A percentile compares a stretch with the other conserved stretches of the same genome.
Evolutionary conservation across 2,888 invertebrate species (phyloP).

Genomic region (Phania funesta): DNA sequence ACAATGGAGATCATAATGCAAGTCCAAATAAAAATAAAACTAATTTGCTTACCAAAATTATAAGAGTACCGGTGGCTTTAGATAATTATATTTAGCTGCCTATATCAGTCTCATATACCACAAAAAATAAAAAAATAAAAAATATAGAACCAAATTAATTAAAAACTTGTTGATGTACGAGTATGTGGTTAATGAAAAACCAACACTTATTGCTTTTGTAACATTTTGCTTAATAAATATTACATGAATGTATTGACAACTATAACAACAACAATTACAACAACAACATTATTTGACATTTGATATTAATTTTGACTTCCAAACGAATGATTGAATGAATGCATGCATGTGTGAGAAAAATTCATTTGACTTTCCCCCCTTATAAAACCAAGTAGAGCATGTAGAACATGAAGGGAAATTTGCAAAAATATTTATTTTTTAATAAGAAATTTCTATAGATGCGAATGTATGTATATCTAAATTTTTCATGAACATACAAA

Average conservation of each 20-base stretch:
- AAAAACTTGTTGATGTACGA: not conserved
- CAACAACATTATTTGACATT: constrained; percentile 43
- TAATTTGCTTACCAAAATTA: no score
- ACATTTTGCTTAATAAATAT: not conserved
- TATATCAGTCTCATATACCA: no score
- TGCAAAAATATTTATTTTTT: not conserved
- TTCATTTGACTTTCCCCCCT: not conserved
- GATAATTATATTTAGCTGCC: no score
- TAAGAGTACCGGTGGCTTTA: no score
- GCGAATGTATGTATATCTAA: not conserved
- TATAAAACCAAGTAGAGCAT: constrained; percentile 48
- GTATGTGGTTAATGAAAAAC: constrained; percentile 8
- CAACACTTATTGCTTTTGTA: not conserved
- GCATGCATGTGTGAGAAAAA: not conserved
- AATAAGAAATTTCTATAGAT: not conserved
- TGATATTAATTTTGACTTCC: constrained; percentile 31
- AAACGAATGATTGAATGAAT: constrained; percentile 13
- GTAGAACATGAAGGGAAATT: not conserved
- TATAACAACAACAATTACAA: constrained; percentile 20
- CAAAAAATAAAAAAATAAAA: no score
- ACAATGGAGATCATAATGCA: no score
- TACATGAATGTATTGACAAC: constrained; percentile 6
- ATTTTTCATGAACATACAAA: not conserved
- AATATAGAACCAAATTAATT: not conserved
- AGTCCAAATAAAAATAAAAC: no score